These are phyloP conservation scores for Metellina segmentata DNA, from an alignment of 2,888 invertebrate species.

Conservation along the genomic window DNA sequence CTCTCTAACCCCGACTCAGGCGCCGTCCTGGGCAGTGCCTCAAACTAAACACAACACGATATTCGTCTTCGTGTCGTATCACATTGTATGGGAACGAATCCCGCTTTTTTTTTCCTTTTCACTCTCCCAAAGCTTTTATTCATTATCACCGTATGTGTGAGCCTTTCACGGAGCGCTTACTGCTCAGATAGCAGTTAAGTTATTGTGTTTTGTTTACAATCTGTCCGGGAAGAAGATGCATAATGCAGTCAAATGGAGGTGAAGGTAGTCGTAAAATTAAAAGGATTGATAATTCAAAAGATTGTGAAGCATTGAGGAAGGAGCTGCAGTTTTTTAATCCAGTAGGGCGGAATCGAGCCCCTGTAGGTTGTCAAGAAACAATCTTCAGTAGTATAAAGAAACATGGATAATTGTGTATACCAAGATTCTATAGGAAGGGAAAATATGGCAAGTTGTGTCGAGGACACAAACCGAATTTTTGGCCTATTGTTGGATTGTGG, in stretches of 20 bases:
- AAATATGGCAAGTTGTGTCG: no score
- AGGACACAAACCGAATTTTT: no score
- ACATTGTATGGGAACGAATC: neutral
- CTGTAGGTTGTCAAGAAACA: no score
- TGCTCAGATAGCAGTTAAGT: constrained; percentile 24
- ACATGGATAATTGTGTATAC: no score
- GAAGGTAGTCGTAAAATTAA: no score
- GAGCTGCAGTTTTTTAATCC: no score
- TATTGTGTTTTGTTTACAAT: constrained; percentile 35
- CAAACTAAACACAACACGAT: constrained; percentile 71
- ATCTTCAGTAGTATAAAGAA: no score
- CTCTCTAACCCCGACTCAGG: neutral
- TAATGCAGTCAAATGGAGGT: neutral
- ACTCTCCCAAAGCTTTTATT: constrained; percentile 54
- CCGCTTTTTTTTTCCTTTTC: neutral
- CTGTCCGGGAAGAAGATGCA: neutral
- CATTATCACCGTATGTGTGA: constrained; percentile 62
- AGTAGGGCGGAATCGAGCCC: no score
- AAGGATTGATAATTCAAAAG: no score
- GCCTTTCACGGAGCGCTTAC: constrained; percentile 56
- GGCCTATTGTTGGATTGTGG: no score
- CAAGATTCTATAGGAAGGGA: no score
- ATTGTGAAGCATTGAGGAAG: no score
- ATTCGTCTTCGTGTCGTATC: constrained; percentile 52
- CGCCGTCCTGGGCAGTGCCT: constrained; percentile 36